phyloP scores from a whole-genome alignment of 2,113 vertebrate genomes.

The Rhombomys opimus region DNA sequence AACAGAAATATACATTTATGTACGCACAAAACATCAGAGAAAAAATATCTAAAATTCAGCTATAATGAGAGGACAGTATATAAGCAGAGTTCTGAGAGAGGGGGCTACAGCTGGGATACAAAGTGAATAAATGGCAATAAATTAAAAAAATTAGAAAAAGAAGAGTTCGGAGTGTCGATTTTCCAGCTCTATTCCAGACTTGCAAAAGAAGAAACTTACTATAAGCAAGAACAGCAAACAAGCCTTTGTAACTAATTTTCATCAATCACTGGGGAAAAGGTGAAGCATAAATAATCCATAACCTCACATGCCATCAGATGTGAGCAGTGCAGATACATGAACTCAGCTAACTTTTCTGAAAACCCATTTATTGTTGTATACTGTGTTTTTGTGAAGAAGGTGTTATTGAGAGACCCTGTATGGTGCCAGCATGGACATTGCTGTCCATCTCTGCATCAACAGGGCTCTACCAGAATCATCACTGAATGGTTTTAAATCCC shows the following conservation, averaged over 20 bases:
- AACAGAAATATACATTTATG: not conserved
- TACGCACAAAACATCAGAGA: not conserved
- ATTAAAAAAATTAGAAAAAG: too few relatives aligned
- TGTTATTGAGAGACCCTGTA: not conserved
- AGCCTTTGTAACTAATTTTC: conserved; percentile 48
- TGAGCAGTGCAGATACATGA: not conserved
- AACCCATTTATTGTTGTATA: not conserved
- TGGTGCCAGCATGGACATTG: not conserved
- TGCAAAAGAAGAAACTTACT: conserved; percentile 1
- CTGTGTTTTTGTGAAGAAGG: not conserved
- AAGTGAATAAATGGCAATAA: too few relatives aligned
- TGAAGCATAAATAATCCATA: conserved; percentile 59
- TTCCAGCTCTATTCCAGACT: not conserved
- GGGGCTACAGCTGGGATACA: too few relatives aligned
- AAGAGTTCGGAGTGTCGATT: not conserved
- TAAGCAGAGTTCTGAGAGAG: not conserved
- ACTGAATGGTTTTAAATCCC: not conserved
- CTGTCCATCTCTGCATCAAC: not conserved
- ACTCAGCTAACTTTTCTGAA: not conserved
- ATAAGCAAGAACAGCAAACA: conserved; percentile 31
- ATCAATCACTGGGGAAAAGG: conserved; percentile 61
- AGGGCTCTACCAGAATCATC: not conserved
- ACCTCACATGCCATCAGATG: not conserved
- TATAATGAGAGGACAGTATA: too few relatives aligned
- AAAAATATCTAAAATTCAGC: not conserved